Conservation (phyloP, 2,888 invertebrate genomes). For the Mellilla xanthometata region DNA sequence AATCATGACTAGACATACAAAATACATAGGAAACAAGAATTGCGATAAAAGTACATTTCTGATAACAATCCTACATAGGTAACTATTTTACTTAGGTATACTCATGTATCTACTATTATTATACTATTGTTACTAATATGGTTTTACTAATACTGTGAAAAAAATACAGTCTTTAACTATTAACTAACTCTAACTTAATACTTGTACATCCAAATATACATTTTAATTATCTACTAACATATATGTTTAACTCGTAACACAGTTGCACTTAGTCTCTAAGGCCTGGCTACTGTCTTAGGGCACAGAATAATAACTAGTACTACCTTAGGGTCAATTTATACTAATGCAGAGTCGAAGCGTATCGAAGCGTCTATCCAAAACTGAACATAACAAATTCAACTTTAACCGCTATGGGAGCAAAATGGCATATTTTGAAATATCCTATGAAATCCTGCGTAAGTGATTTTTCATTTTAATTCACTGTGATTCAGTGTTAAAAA, state of each 20-base stretch:
- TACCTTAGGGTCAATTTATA: too few relatives aligned
- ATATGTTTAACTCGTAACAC: not conserved
- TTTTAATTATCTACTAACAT: not conserved
- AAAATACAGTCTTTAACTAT: not conserved
- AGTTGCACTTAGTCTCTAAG: not conserved
- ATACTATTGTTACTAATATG: not conserved
- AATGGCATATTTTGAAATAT: too few relatives aligned
- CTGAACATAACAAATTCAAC: too few relatives aligned
- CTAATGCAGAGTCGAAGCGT: too few relatives aligned
- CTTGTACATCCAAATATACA: not conserved
- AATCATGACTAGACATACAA: constrained; percentile 12
- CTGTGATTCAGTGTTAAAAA: too few relatives aligned
- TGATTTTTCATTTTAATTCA: too few relatives aligned
- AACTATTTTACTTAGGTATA: not conserved
- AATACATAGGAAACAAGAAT: not conserved
- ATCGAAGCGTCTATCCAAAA: too few relatives aligned
- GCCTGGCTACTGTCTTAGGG: too few relatives aligned
- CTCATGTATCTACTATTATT: not conserved
- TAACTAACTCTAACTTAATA: not conserved
- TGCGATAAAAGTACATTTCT: not conserved
- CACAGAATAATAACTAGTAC: too few relatives aligned
- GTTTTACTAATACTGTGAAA: not conserved
- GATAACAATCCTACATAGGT: not conserved
- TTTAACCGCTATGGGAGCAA: not conserved
- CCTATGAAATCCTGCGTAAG: too few relatives aligned